A percentile compares a stretch with the other conserved stretches of the same genome.
These are phyloP conservation scores for Entomyzon cyanotis DNA, from an alignment of 2,113 vertebrate genomes.

Conservation along the genomic window DNA sequence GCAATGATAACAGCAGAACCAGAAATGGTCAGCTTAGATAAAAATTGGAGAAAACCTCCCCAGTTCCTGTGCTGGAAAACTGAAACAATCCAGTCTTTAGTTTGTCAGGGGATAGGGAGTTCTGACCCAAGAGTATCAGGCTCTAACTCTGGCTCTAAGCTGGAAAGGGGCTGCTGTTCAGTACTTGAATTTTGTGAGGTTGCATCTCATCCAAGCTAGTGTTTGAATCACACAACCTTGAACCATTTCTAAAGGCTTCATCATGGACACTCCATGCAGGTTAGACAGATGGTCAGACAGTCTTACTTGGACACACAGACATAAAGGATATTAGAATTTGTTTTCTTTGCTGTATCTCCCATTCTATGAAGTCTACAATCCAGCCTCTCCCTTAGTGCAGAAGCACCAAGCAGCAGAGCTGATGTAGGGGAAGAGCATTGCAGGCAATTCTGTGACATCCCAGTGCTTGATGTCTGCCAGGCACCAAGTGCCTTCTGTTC, in stretches of 20 bases:
- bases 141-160: neutral
- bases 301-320: neutral
- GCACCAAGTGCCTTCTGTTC: neutral
- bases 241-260: neutral
- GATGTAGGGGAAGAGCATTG: neutral
- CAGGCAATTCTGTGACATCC: neutral
- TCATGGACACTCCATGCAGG: neutral
- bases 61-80: neutral
- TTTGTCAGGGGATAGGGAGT: neutral
- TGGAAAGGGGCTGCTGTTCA: neutral
- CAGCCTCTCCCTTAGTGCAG: neutral
- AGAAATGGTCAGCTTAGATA: neutral
- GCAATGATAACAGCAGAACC: neutral
- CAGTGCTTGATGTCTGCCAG: rapidly evolving
- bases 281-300: neutral
- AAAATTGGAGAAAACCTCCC: neutral
- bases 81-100: neutral
- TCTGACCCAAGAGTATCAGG: neutral
- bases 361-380: neutral
- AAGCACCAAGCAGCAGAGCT: neutral
- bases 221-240: neutral
- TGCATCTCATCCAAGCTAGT: rapidly evolving
- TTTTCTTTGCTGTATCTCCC: neutral
- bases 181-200: neutral
- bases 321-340: neutral